Evolutionary conservation across 2,797 vertebrate genomes (phyloP).

Genomic region (Menidia menidia): DNA sequence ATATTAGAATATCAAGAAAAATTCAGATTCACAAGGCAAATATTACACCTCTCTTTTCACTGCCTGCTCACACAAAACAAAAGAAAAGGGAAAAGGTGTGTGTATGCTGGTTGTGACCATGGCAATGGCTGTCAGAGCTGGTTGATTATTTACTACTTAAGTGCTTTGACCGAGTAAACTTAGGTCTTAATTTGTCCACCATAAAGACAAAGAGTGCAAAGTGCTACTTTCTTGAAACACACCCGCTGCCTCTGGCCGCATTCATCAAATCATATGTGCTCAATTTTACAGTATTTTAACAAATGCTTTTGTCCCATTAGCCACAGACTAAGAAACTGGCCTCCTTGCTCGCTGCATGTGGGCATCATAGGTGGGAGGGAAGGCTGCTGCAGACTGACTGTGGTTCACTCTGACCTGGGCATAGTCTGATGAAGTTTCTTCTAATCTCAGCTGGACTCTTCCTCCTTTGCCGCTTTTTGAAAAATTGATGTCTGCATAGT

Average conservation of each 20-base stretch:
- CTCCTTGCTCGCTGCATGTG: not conserved
- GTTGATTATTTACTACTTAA: constrained; percentile 50
- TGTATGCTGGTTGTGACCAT: not conserved
- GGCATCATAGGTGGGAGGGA: constrained; percentile 30
- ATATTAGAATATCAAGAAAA: not conserved
- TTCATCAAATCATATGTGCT: not conserved
- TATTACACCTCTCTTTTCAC: not conserved
- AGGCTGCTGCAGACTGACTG: not conserved
- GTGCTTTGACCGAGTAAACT: constrained; percentile 17
- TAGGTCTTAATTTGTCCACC: not conserved
- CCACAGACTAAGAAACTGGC: not conserved
- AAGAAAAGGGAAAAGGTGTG: not conserved
- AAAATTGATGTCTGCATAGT: constrained; percentile 53
- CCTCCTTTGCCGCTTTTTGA: constrained; percentile 5
- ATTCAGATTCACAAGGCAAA: not conserved
- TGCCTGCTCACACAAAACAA: not conserved
- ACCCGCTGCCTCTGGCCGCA: not conserved
- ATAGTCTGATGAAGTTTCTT: constrained; percentile 17
- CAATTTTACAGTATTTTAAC: constrained; percentile 14
- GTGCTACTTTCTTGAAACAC: constrained; percentile 1
- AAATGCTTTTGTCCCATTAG: not conserved
- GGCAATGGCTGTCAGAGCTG: not conserved
- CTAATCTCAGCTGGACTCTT: not conserved
- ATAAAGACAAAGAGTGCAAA: not conserved
- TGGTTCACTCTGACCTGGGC: constrained; percentile 17